Evolutionary conservation across 2,797 vertebrate species (phyloP).

Genomic region (Eleutherodactylus coqui): DNA sequence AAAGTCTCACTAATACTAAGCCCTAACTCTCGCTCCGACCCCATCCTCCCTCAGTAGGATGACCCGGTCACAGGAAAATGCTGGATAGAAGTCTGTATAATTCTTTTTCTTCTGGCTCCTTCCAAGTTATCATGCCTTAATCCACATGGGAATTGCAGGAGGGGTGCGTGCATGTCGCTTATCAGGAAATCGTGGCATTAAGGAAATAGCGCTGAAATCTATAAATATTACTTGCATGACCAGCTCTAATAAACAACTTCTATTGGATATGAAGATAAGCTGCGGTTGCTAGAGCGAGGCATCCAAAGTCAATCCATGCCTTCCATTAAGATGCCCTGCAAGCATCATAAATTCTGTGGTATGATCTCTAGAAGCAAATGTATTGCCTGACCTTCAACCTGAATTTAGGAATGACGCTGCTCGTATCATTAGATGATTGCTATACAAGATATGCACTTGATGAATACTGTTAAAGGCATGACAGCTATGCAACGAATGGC

Average conservation of each 20-base stretch:
- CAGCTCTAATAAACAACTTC: not conserved
- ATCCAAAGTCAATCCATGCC: constrained; percentile 1
- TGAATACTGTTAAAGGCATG: not conserved
- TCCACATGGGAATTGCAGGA: not conserved
- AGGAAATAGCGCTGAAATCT: not conserved
- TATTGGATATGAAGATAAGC: constrained; percentile 9
- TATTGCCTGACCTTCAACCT: not conserved
- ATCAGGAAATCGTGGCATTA: not conserved
- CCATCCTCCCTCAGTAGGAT: not conserved
- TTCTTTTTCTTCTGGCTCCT: not conserved
- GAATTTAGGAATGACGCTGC: not conserved
- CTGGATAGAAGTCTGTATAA: not conserved
- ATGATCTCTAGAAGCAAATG: not conserved
- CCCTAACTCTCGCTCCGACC: not conserved
- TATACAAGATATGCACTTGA: not conserved
- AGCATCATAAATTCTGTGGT: not conserved
- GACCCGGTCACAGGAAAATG: not conserved
- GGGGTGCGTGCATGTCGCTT: not conserved
- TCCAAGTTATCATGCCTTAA: not conserved
- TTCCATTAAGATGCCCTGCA: not conserved
- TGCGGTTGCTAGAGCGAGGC: not conserved
- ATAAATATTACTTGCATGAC: not conserved
- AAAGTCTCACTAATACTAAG: not conserved
- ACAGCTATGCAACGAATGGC: not conserved
- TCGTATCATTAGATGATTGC: not conserved